phyloP scores from a whole-genome alignment of 1,140 invertebrate species.

The Plutomurus gul region DNA sequence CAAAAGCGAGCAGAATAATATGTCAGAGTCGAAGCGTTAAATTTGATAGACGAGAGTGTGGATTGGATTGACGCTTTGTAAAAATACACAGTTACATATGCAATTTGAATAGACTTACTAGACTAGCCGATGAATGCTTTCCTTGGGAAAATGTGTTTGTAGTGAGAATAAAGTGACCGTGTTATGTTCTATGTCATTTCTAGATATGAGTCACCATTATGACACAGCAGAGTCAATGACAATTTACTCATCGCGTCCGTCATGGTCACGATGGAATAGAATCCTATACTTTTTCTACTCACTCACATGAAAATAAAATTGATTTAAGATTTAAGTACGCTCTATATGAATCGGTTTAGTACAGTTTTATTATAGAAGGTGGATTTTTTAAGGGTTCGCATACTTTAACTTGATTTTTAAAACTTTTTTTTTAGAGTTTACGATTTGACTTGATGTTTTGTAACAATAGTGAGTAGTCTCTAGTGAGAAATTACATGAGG shows the following conservation, averaged over 20 bases:
- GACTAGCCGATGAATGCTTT: too few species aligned
- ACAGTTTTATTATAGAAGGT: too few species aligned
- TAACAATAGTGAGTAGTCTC: too few species aligned
- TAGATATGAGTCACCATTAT: neutral
- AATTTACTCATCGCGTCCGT: neutral
- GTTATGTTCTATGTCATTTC: too few species aligned
- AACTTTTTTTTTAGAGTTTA: neutral
- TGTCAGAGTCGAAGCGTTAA: neutral
- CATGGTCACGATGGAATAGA: conserved; percentile 18
- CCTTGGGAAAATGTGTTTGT: too few species aligned
- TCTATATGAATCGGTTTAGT: too few species aligned
- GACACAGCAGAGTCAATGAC: neutral
- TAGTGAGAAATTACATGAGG: conserved; percentile 13
- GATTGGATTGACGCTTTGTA: too few species aligned
- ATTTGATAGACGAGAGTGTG: conserved; percentile 3
- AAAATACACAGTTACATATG: too few species aligned
- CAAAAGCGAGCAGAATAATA: neutral
- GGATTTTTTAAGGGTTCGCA: neutral
- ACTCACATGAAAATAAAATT: conserved; percentile 1
- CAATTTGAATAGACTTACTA: too few species aligned
- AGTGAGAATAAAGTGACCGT: too few species aligned
- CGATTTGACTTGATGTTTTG: too few species aligned
- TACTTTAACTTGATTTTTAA: neutral
- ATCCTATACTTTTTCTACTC: neutral
- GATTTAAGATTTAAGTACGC: conserved; percentile 3